Percentiles rank a stretch among this genome's conserved stretches.
Evolutionary conservation across 64 coral and sea anemone species (phyloP).

Genomic region (Dendronephthya gigantea): DNA sequence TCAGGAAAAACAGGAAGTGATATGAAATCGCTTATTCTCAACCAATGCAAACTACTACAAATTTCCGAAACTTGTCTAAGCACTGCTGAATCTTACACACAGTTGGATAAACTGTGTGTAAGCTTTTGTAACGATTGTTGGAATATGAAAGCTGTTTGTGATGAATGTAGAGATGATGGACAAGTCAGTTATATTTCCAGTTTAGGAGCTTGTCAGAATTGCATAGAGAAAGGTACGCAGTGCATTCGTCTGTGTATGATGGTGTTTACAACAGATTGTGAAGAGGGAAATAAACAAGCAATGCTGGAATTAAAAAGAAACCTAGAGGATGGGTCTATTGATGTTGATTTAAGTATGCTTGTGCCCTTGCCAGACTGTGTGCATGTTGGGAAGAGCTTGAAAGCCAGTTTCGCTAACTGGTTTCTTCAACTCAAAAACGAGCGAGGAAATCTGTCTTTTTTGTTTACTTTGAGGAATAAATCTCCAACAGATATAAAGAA

Average conservation of each 20-base stretch:
- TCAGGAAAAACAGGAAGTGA: background rate
- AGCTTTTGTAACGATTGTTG: background rate
- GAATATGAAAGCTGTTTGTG: background rate
- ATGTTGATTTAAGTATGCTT: background rate
- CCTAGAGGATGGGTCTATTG: background rate
- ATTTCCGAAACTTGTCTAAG: background rate
- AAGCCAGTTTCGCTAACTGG: constrained; percentile 18
- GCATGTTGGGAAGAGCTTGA: constrained; percentile 4
- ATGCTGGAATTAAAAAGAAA: background rate
- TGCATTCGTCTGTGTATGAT: background rate
- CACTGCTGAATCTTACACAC: background rate
- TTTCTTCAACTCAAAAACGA: background rate
- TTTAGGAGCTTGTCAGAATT: constrained; percentile 23
- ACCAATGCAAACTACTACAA: background rate
- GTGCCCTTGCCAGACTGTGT: constrained; percentile 8
- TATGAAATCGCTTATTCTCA: background rate
- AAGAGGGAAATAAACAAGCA: constrained; percentile 16
- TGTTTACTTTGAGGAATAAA: background rate
- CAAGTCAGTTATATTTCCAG: constrained; percentile 9
- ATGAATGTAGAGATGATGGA: constrained; percentile 13
- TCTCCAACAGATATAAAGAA: background rate
- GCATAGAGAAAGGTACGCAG: background rate
- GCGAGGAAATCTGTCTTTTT: background rate
- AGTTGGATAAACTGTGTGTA: background rate
- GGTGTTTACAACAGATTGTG: constrained; percentile 2